Conservation (phyloP, 2,797 vertebrate genomes). For the Chloroceryle amazona region DNA sequence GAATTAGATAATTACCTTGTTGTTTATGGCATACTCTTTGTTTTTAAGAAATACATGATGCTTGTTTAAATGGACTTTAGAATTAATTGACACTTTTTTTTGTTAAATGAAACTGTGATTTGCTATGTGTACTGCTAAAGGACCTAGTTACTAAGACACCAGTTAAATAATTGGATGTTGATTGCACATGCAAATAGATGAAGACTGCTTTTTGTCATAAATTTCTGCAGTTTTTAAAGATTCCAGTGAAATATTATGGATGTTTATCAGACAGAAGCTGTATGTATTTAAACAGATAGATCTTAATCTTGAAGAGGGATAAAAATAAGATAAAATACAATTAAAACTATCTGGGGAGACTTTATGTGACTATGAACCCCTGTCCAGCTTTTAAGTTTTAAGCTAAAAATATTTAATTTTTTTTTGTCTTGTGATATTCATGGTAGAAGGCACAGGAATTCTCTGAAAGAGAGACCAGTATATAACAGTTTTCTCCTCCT, state of each 20-base stretch:
- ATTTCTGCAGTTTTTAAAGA: background rate
- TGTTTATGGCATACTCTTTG: constrained; percentile 14
- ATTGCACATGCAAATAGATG: background rate
- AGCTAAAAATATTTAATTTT: background rate
- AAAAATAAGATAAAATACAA: background rate
- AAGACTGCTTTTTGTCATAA: background rate
- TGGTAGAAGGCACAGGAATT: background rate
- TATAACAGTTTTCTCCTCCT: background rate
- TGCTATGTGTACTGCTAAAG: background rate
- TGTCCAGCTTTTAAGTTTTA: background rate
- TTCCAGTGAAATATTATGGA: background rate
- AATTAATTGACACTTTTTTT: background rate
- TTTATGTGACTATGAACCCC: background rate
- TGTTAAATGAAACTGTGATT: background rate
- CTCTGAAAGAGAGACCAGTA: background rate
- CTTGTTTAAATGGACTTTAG: constrained; percentile 17
- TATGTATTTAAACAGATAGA: background rate
- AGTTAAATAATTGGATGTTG: constrained; percentile 1
- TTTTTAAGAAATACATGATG: background rate
- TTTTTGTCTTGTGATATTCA: background rate
- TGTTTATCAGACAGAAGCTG: background rate
- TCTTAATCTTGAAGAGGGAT: background rate
- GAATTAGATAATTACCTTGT: constrained; percentile 38
- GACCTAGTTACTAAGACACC: constrained; percentile 12
- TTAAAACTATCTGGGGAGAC: background rate